phyloP scores from a whole-genome alignment of 2,888 invertebrate genomes.

The Drosophila eohydei region DNA sequence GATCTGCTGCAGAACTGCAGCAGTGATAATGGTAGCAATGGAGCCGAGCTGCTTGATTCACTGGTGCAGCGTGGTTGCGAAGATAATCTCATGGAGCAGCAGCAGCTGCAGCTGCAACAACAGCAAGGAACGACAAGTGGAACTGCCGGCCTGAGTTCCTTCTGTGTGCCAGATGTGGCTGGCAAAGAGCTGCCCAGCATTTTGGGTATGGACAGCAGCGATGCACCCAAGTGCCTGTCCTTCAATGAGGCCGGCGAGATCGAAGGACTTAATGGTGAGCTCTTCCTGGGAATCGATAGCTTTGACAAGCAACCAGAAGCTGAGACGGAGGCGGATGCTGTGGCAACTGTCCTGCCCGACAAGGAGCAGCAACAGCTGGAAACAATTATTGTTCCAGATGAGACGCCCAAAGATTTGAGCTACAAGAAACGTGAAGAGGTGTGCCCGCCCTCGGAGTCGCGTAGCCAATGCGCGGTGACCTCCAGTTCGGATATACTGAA shows the following conservation, averaged over 20 bases:
- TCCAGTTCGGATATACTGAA: constrained; percentile 90
- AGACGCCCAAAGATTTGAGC: constrained; percentile 87
- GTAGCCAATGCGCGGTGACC: constrained; percentile 87
- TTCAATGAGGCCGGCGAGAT: constrained; percentile 85
- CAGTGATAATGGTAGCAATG: constrained; percentile 84
- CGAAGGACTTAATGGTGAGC: constrained; percentile 82
- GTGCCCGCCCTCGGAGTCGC: constrained; percentile 77
- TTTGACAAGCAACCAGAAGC: constrained; percentile 70
- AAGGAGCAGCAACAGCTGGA: constrained; percentile 83
- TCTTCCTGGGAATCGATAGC: constrained; percentile 79
- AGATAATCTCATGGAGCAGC: constrained; percentile 86
- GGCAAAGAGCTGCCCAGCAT: constrained; percentile 88
- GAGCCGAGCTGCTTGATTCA: constrained; percentile 86
- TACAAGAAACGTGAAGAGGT: constrained; percentile 86
- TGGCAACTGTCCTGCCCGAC: constrained; percentile 25
- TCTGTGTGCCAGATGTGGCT: constrained; percentile 62
- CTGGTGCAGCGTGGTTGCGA: constrained; percentile 88
- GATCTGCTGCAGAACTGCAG: constrained; percentile 83
- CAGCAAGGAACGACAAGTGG: constrained; percentile 13
- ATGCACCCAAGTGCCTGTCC: constrained; percentile 83
- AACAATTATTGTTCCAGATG: constrained; percentile 82
- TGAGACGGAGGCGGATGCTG: constrained; percentile 9
- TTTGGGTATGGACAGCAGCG: constrained; percentile 86
- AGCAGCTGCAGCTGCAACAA: constrained; percentile 10
- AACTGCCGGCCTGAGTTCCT: constrained; percentile 53